Evolutionary conservation across 1,140 invertebrate species (phyloP), one percentile per base, ranked within the genome.

Genomic region (Drosophila chauvacae): DNA sequence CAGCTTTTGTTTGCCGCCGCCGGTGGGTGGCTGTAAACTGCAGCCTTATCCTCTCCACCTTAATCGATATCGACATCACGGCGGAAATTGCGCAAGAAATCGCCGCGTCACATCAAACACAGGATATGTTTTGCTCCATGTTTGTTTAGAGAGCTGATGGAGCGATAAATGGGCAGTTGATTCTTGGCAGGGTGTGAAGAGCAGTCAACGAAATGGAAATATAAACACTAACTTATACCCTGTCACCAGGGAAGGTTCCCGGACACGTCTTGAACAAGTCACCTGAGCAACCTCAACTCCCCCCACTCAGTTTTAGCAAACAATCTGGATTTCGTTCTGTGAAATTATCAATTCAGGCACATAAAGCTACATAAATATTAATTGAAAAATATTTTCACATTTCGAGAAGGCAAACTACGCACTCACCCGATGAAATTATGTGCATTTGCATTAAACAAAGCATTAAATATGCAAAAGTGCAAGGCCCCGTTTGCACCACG

Each of bases 371-470:
- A 90, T 88, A 90, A 90, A 88, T 88, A 88, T 88, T 90, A 88
- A 88, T 88, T 90, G 85, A 70, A 90, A 88, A 85, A 85, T 79
- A 90, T 85, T 90, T 88, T 78, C 84, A 59, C 84, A 87, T 88
- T 64, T 87, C 80, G 70, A 61, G 79, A 77, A 64, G 61, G 71
- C 78, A 87, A 90, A 86, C 83, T 86, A 82, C 69, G 45, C 39
- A 71, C 23, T 66, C 68, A 61, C 28, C 59, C 65, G 83, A 90
- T 90, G 85, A 88, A 88, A 88, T 88, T 88, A 90, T 88, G 85
- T 88, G 79, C 85, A 88, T 90, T 90, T 90, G 85, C 85, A 85
- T 88, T 88, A 88, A 88, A 90, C 85, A 90, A 90, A 88, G 80
- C 85, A 90, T 88, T 88, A 88, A 88, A 81, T 88, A 88, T 88